Conservation (phyloP, 2,113 vertebrate species). For the Antechinus flavipes region DNA sequence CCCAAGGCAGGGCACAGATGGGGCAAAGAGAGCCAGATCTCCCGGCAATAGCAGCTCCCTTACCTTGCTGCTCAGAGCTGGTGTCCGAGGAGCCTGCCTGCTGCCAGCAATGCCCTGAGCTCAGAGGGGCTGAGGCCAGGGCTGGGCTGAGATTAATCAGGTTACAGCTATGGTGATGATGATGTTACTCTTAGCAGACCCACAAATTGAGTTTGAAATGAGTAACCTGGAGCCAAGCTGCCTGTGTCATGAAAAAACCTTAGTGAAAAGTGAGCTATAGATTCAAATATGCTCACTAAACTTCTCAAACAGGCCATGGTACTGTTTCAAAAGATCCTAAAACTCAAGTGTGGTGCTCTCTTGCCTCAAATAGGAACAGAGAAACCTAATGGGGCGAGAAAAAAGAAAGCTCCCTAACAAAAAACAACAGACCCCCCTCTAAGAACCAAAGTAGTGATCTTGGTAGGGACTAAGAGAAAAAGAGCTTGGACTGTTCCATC, state of each 20-base stretch:
- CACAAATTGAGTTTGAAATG: constrained; percentile 71
- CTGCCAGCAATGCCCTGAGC: background rate
- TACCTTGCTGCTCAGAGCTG: background rate
- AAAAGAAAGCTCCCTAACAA: background rate
- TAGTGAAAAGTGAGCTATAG: constrained; percentile 15
- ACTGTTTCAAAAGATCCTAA: background rate
- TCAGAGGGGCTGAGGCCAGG: background rate
- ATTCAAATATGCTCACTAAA: background rate
- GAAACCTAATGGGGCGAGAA: background rate
- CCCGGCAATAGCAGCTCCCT: background rate
- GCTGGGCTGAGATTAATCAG: background rate
- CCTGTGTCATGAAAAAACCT: constrained; percentile 8
- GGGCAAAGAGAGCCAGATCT: background rate
- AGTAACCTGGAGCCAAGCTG: constrained; percentile 49
- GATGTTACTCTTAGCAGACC: constrained; percentile 55
- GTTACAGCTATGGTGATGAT: constrained; percentile 48
- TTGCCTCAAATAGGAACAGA: background rate
- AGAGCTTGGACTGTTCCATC: background rate
- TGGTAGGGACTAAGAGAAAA: background rate
- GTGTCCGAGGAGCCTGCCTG: background rate
- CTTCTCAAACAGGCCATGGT: background rate
- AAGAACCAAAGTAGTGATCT: background rate
- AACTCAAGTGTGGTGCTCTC: background rate
- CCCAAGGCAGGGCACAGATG: background rate
- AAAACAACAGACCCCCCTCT: background rate